A percentile compares a stretch with the other conserved stretches of the same genome.
Evolutionary conservation across 2,888 invertebrate species (phyloP).

Genomic region (Diarsia rubi): DNA sequence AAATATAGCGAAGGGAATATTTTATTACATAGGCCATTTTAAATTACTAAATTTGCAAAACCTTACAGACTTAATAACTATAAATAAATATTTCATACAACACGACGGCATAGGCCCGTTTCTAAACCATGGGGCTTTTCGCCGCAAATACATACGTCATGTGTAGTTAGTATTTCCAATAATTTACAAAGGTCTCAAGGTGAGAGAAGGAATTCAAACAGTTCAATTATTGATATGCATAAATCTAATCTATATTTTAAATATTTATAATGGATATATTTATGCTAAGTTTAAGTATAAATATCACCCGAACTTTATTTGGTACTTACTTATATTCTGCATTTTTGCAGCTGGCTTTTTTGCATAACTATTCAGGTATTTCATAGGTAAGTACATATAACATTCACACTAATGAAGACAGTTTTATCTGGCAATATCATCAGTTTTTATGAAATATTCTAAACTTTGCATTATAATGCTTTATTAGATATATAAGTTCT

Average conservation of each 20-base stretch:
- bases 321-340: neutral
- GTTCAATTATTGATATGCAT: conserved; percentile 16
- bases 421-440: neutral
- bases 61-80: neutral
- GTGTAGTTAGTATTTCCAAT: neutral
- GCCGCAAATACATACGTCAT: neutral
- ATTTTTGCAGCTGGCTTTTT: neutral
- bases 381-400: neutral
- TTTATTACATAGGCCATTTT: neutral
- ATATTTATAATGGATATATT: neutral
- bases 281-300: neutral
- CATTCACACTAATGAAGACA: neutral
- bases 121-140: neutral
- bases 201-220: neutral
- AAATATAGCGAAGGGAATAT: neutral
- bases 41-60: neutral
- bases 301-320: conserved; percentile 24
- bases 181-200: neutral
- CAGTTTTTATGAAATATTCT: neutral
- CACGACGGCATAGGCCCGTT: neutral
- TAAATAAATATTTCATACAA: conserved; percentile 2
- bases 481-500: neutral
- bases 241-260: conserved; percentile 5
- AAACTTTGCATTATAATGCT: neutral
- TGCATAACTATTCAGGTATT: neutral